These are phyloP conservation scores for Drosophila triauraria DNA, from an alignment of 1,140 invertebrate genomes.

Conservation along the genomic window DNA sequence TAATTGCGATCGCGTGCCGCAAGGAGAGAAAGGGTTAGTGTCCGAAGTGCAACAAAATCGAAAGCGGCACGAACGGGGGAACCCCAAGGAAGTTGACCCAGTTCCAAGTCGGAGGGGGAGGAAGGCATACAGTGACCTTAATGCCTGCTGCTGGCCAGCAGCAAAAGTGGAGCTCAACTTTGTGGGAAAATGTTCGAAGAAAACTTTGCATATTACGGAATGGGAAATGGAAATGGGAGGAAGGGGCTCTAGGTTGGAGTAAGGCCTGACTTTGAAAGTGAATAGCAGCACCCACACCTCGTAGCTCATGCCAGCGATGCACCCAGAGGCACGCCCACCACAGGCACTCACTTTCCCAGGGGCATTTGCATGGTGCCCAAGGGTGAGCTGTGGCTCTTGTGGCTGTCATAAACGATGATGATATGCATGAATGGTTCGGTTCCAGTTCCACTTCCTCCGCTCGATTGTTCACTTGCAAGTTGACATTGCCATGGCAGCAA, in stretches of 20 bases:
- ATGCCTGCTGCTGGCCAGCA: conserved; percentile 37
- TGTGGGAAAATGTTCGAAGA: conserved; percentile 49
- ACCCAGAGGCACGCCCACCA: conserved; percentile 6
- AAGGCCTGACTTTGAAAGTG: conserved; percentile 49
- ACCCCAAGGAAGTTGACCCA: conserved; percentile 35
- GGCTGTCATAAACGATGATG: conserved; percentile 23
- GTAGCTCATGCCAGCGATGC: conserved; percentile 11
- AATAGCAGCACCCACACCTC: conserved; percentile 8
- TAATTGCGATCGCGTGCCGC: conserved; percentile 47
- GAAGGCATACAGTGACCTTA: conserved; percentile 39
- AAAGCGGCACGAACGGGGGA: conserved; percentile 37
- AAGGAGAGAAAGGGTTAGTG: conserved; percentile 44
- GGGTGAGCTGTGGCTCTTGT: conserved; percentile 7
- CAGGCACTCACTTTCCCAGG: conserved; percentile 14
- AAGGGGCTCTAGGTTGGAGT: conserved; percentile 3
- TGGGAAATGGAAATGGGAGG: not conserved
- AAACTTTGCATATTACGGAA: conserved; percentile 51
- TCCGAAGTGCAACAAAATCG: conserved; percentile 53
- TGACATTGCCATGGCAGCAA: conserved; percentile 28
- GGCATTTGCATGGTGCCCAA: conserved; percentile 47
- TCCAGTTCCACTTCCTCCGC: conserved; percentile 14
- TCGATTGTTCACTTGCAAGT: conserved; percentile 32
- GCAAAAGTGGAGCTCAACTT: conserved; percentile 46
- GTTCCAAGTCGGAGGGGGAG: conserved; percentile 19
- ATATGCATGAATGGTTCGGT: conserved; percentile 41